These are phyloP conservation scores for Coregonus ussuriensis DNA, from an alignment of 2,797 vertebrate species.

Conservation along the genomic window DNA sequence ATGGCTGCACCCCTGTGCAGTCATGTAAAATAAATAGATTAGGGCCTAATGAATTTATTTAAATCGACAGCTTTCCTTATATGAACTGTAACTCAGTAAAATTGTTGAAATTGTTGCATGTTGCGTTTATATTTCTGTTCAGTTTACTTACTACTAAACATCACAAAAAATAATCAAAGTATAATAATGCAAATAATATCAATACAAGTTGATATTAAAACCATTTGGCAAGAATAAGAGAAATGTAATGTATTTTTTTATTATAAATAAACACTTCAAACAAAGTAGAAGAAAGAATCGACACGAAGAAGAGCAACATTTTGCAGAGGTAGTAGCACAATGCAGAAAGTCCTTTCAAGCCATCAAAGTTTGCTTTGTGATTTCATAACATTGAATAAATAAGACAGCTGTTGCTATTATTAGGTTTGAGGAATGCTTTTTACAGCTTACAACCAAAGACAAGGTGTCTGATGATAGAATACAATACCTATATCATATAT, in stretches of 20 bases:
- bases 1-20: too few species aligned
- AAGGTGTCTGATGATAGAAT: neutral
- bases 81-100: too few species aligned
- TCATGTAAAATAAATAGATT: too few species aligned
- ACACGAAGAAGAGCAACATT: conserved; percentile 41
- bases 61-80: too few species aligned
- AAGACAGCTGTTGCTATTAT: conserved; percentile 50
- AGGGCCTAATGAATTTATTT: too few species aligned
- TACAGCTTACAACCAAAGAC: conserved; percentile 29
- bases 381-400: conserved; percentile 45
- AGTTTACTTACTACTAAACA: too few species aligned
- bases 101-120: too few species aligned
- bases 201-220: neutral
- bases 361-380: conserved; percentile 32
- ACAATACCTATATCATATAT: neutral
- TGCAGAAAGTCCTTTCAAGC: conserved; percentile 35
- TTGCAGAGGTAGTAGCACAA: conserved; percentile 25
- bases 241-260: conserved; percentile 63
- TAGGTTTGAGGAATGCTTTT: conserved; percentile 62
- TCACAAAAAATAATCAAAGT: neutral
- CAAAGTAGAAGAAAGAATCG: conserved; percentile 55
- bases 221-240: too few species aligned
- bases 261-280: conserved; percentile 70
- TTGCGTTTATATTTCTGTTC: too few species aligned
- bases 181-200: neutral